Conservation (phyloP, 2,113 vertebrate genomes). For the Leucopsar rothschildi region DNA sequence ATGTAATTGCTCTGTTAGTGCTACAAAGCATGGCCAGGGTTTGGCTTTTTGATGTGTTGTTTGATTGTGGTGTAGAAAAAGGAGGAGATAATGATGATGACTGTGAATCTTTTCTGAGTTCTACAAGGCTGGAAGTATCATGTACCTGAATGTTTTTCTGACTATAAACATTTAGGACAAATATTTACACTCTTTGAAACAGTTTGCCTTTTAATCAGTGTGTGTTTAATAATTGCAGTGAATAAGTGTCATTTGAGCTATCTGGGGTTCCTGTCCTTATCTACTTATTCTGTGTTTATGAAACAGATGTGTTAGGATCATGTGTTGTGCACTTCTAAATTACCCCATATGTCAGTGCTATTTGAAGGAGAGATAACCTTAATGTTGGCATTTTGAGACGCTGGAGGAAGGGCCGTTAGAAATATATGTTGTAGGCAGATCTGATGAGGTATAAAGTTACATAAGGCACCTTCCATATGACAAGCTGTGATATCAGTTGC, state of each 20-base stretch:
- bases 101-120: neutral
- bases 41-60: neutral
- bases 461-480: conserved; percentile 32
- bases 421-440: conserved; percentile 39
- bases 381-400: neutral
- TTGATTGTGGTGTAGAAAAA: neutral
- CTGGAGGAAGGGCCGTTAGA: neutral
- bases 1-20: conserved; percentile 30
- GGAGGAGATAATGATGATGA: neutral
- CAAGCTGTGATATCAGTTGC: conserved; percentile 11
- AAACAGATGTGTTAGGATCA: conserved; percentile 29
- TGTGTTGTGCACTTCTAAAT: neutral
- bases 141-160: neutral
- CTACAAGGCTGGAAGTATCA: neutral
- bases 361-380: conserved; percentile 17
- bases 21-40: neutral
- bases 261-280: neutral
- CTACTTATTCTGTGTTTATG: conserved; percentile 37
- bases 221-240: neutral
- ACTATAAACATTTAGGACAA: neutral
- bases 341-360: conserved; percentile 10
- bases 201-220: neutral
- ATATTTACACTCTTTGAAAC: neutral
- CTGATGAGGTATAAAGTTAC: conserved; percentile 32
- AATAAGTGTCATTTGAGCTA: conserved; percentile 1